A percentile compares a stretch with the other conserved stretches of the same genome.
Evolutionary conservation across 2,797 vertebrate species (phyloP).

Genomic region (Ctenopoma multispine): DNA sequence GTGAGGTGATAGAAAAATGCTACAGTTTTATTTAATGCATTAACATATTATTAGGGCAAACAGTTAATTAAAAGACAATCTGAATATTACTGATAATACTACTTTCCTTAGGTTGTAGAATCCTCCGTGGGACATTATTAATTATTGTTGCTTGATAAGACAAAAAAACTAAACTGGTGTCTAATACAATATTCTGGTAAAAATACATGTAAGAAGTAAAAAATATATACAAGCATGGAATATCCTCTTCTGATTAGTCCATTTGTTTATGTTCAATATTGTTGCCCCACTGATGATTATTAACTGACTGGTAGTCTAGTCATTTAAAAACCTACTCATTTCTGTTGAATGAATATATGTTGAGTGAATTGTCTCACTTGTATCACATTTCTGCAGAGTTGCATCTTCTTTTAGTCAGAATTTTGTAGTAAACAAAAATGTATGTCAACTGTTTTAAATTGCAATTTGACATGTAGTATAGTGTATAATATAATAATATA

Average conservation of each 20-base stretch:
- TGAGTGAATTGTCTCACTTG: slow-evolving; percentile 19
- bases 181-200: slow-evolving; percentile 2
- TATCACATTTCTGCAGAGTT: neutral
- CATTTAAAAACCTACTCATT: slow-evolving; percentile 26
- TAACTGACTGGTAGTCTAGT: slow-evolving; percentile 16
- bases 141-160: neutral
- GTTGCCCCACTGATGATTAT: slow-evolving; percentile 1
- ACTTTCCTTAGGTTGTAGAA: neutral
- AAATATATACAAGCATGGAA: neutral
- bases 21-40: slow-evolving; percentile 1
- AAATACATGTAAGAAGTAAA: neutral
- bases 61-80: too few species aligned
- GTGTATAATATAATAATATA: neutral
- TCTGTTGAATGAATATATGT: slow-evolving; percentile 7
- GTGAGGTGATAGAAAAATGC: neutral
- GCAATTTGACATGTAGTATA: neutral
- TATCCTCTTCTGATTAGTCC: neutral
- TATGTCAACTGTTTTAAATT: neutral
- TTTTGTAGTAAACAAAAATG: slow-evolving; percentile 8
- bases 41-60: neutral
- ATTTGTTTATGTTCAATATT: slow-evolving; percentile 10
- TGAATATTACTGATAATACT: neutral
- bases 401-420: slow-evolving; percentile 1
- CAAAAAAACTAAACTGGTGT: neutral
- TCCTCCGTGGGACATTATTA: neutral